A percentile compares a stretch with the other conserved stretches of the same genome.
These are phyloP conservation scores for Gorsachius magnificus DNA, from an alignment of 2,797 vertebrate genomes.

Conservation along the genomic window DNA sequence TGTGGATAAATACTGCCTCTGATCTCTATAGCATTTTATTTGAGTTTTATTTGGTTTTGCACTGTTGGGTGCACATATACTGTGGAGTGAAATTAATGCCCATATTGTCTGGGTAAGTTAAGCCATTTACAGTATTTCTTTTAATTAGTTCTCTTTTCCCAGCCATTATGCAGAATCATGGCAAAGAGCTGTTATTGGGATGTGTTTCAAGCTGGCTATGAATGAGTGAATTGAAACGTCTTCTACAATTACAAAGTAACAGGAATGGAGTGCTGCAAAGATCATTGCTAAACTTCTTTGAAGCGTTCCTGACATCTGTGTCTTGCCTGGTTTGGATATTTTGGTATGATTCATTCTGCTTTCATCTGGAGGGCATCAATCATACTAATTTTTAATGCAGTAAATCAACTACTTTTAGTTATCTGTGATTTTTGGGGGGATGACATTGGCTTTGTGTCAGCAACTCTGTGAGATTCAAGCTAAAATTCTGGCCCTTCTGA, in stretches of 20 bases:
- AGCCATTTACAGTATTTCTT: slow-evolving; percentile 22
- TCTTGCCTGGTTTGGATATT: not conserved
- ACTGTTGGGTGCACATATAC: not conserved
- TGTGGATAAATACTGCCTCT: not conserved
- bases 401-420: not conserved
- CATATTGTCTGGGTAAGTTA: not conserved
- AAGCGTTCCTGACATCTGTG: not conserved
- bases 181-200: not conserved
- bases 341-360: not conserved
- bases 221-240: not conserved
- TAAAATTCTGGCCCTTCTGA: not conserved
- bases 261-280: not conserved
- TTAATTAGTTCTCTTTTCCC: not conserved
- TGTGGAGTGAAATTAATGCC: not conserved
- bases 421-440: not conserved
- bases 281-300: not conserved
- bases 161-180: not conserved
- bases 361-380: not conserved
- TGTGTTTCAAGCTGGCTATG: not conserved
- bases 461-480: not conserved
- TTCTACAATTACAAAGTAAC: not conserved
- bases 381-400: not conserved
- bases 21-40: not conserved
- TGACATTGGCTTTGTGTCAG: not conserved
- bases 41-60: not conserved